Conservation (phyloP, 2,113 vertebrate species). For the Hippocampus abdominalis region DNA sequence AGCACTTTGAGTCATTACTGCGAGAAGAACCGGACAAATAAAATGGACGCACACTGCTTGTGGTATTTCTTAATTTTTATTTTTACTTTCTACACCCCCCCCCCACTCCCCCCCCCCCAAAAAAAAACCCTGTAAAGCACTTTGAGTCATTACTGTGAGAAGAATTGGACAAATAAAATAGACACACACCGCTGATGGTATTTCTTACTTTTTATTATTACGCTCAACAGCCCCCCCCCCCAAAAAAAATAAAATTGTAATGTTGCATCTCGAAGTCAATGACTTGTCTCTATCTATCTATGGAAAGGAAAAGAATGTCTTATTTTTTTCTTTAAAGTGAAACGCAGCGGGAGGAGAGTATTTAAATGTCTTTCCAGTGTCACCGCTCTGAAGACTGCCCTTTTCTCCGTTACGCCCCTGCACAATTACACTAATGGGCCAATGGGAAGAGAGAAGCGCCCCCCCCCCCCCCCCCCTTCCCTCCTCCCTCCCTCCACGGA, state of each 20-base stretch:
- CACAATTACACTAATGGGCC: constrained; percentile 74
- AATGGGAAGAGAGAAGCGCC: constrained; percentile 74
- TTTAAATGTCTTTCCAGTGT: constrained; percentile 63
- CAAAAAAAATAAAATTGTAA: too few relatives aligned
- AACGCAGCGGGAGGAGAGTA: constrained; percentile 46
- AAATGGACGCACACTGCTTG: too few relatives aligned
- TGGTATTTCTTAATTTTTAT: too few relatives aligned
- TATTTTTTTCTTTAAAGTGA: constrained; percentile 37
- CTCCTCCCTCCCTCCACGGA: constrained; percentile 49
- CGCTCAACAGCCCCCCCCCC: too few relatives aligned
- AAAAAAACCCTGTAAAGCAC: too few relatives aligned
- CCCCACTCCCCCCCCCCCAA: too few relatives aligned
- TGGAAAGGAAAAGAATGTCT: constrained; percentile 28
- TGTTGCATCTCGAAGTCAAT: too few relatives aligned
- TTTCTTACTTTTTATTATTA: too few relatives aligned
- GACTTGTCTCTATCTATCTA: constrained; percentile 33
- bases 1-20: too few relatives aligned
- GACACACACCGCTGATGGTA: too few relatives aligned
- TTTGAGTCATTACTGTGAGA: too few relatives aligned
- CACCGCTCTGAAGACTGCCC: constrained; percentile 55
- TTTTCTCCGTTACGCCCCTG: constrained; percentile 56
- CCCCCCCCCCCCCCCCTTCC: constrained; percentile 33
- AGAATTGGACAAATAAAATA: not conserved
- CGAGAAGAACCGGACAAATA: not conserved
- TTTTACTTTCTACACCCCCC: too few relatives aligned